phyloP scores from a whole-genome alignment of 2,797 vertebrate species.

The Gallinago solitaria region DNA sequence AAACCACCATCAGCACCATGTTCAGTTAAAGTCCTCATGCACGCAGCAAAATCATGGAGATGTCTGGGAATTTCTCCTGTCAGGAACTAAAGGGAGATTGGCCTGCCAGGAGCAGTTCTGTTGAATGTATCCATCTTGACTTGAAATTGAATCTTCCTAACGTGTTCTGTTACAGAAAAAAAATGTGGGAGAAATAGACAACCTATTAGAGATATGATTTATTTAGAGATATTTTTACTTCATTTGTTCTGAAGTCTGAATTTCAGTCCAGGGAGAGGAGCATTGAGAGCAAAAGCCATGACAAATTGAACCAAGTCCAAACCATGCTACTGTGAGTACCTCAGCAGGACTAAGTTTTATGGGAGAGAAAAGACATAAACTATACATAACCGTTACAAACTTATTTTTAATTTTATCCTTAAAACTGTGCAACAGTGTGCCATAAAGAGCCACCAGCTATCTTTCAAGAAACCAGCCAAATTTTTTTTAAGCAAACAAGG shows the following conservation, averaged over 20 bases:
- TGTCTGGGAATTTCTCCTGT: not conserved
- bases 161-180: not conserved
- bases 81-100: not conserved
- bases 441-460: constrained; percentile 18
- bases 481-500: constrained; percentile 24
- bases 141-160: not conserved
- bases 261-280: not conserved
- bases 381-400: not conserved
- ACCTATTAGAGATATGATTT: not conserved
- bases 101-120: not conserved
- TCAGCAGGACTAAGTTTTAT: constrained; percentile 19
- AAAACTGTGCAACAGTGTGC: constrained; percentile 3
- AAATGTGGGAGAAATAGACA: not conserved
- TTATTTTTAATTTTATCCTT: constrained; percentile 25
- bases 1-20: not conserved
- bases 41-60: not conserved
- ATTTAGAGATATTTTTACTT: not conserved
- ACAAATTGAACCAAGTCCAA: not conserved
- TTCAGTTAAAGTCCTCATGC: not conserved
- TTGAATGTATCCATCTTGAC: not conserved
- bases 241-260: not conserved
- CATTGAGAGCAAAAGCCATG: not conserved
- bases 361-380: not conserved
- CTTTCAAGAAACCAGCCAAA: not conserved
- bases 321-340: not conserved